Conservation (phyloP, 2,113 vertebrate species). For the Brienomyrus longianalis region DNA sequence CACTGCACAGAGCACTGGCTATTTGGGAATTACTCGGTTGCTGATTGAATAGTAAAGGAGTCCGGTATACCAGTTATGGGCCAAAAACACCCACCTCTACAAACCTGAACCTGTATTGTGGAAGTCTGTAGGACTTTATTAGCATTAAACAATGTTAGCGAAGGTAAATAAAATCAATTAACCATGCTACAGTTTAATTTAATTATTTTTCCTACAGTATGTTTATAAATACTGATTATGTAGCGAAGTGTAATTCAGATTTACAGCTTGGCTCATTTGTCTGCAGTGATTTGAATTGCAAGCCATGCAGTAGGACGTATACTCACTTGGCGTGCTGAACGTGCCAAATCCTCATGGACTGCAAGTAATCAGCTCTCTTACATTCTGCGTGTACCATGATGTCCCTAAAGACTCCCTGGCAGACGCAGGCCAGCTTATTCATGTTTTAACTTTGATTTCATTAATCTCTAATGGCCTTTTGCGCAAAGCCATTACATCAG, state of each 20-base stretch:
- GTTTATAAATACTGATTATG: neutral
- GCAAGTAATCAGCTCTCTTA: slow-evolving; percentile 28
- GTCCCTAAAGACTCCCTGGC: slow-evolving; percentile 31
- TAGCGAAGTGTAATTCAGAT: neutral
- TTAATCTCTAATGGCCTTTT: slow-evolving; percentile 20
- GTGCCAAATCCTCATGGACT: neutral
- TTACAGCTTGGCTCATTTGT: neutral
- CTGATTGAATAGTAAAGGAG: neutral
- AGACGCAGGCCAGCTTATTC: slow-evolving; percentile 22
- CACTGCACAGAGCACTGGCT: neutral
- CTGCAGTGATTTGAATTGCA: slow-evolving; percentile 3
- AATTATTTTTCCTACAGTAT: neutral
- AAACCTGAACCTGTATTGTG: neutral
- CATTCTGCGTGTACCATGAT: slow-evolving; percentile 20
- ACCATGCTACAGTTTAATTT: neutral
- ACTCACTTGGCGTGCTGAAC: too few relatives aligned
- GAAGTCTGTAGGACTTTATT: neutral
- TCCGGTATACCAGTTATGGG: neutral
- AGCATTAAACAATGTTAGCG: neutral
- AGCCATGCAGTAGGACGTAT: neutral
- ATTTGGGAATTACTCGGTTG: neutral
- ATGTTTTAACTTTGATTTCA: slow-evolving; percentile 21
- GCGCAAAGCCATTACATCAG: slow-evolving; percentile 9
- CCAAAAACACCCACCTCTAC: neutral
- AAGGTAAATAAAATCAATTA: neutral